phyloP scores from a whole-genome alignment of 2,888 invertebrate species.

The Thymelicus acteon region DNA sequence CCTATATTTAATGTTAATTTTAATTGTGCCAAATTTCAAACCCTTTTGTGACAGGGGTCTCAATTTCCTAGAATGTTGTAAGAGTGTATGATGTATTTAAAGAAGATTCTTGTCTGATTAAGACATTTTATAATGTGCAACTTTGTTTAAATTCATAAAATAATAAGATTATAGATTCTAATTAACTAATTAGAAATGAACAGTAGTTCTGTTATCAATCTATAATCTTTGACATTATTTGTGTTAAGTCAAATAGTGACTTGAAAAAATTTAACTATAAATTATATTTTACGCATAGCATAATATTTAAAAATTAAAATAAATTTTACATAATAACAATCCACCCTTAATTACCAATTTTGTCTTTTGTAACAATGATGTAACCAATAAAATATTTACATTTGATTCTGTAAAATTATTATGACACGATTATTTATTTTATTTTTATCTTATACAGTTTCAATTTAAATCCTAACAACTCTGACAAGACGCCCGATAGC shows the following conservation, averaged over 20 bases:
- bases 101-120: neutral
- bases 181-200: too few relatives aligned
- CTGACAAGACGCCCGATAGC: constrained; percentile 97
- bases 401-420: neutral
- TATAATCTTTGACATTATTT: neutral
- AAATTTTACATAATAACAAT: neutral
- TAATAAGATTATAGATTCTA: too few relatives aligned
- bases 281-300: neutral
- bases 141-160: too few relatives aligned
- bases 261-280: neutral
- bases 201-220: neutral
- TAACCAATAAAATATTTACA: constrained; percentile 2
- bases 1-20: too few relatives aligned
- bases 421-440: constrained; percentile 77
- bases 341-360: constrained; percentile 24
- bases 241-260: neutral
- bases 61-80: too few relatives aligned
- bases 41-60: too few relatives aligned
- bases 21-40: too few relatives aligned
- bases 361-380: constrained; percentile 41
- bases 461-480: constrained; percentile 97
- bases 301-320: too few relatives aligned
- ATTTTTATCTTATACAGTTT: constrained; percentile 98
- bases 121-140: neutral
- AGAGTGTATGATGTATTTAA: too few relatives aligned